Base-by-base conservation (phyloP, 2,113 vertebrate species). In the Sisor rabdophorus region DNA sequence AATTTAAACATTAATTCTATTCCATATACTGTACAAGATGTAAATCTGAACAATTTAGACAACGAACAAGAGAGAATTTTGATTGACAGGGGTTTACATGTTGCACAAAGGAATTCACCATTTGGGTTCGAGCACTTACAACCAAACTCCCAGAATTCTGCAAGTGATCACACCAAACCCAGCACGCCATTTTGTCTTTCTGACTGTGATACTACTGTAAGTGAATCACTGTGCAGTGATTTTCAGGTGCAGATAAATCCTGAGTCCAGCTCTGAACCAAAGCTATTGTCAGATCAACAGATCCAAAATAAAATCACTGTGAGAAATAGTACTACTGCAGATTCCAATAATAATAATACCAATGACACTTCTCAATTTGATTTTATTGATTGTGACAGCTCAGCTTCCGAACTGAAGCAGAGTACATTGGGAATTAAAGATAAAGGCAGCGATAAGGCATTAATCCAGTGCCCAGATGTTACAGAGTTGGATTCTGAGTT, bases 311-410 rank as follows among this genome's bases (percentile, higher is more conserved):
- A 70, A 48, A 47, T 64, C 28, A 61, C 50, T 16, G 58, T 54
- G 70, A 28, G 3, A 28, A 87, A 88, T 15, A 84, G 89, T 4
- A 40, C 75, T 40, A 85, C 84, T 22, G 85, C 76, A 75, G 91
- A 91, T 85, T 80, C 89, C 17, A 90, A 90, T 85, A 90, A 88
- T 80, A 90, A 88, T 81, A 90, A 91, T 76, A 80, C 85, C 32
- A 87, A 86, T 61, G 87, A 84, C 60, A 76, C 87, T 70, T 86
- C 80, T 1, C 84, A 91, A 76, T 90, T 91, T 79, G 71, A 82
- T 76, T 91, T 91, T 47, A 90, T 91, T 56, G 91, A 92, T 84
- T 91, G 90, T 11, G 91, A 89, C 53, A 83, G 86, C 28, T 92
- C 91, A 11, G 83, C 78, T 2, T 90, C 89, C 0, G 89, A 91